Percentiles rank a stretch among this genome's conserved stretches.
These are phyloP conservation scores for Botrylloides violaceus DNA, from an alignment of 23 tunicate species.

Conservation along the genomic window DNA sequence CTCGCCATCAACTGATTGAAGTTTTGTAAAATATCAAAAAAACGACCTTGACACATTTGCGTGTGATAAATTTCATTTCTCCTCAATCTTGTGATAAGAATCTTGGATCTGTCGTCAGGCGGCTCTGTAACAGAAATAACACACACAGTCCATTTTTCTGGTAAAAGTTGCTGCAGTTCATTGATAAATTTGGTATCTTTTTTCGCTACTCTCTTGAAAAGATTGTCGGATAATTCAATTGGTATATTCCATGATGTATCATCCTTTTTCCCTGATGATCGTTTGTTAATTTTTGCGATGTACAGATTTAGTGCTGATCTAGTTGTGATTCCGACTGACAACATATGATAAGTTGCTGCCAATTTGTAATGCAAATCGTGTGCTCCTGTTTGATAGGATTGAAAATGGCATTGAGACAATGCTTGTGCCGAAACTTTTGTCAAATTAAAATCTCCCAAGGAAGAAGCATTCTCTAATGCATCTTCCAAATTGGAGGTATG, in stretches of 20 bases:
- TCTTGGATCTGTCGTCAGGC: background rate
- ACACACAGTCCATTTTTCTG: conserved; percentile 8
- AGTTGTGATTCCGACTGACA: conserved; percentile 12
- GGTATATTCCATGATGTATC: background rate
- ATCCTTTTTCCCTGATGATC: background rate
- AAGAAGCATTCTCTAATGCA: background rate
- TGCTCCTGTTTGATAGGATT: background rate
- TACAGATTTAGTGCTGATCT: conserved; percentile 2
- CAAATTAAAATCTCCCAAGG: background rate
- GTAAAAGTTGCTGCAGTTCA: conserved; percentile 1
- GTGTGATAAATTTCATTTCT: background rate
- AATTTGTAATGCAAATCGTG: background rate
- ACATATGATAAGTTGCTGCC: conserved; percentile 15
- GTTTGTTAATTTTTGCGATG: background rate
- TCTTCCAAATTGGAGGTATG: background rate
- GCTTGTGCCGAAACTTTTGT: conserved; percentile 12
- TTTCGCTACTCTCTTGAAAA: background rate
- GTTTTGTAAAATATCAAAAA: background rate
- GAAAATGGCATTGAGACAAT: conserved; percentile 2
- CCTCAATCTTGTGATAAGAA: background rate
- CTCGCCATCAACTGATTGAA: conserved; percentile 9
- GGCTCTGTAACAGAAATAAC: background rate
- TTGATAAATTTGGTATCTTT: background rate
- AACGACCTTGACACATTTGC: background rate
- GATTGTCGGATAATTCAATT: background rate